A percentile compares a stretch with the other conserved stretches of the same genome.
phyloP scores from a whole-genome alignment of 2,797 vertebrate genomes.

The Decapterus maruadsi region DNA sequence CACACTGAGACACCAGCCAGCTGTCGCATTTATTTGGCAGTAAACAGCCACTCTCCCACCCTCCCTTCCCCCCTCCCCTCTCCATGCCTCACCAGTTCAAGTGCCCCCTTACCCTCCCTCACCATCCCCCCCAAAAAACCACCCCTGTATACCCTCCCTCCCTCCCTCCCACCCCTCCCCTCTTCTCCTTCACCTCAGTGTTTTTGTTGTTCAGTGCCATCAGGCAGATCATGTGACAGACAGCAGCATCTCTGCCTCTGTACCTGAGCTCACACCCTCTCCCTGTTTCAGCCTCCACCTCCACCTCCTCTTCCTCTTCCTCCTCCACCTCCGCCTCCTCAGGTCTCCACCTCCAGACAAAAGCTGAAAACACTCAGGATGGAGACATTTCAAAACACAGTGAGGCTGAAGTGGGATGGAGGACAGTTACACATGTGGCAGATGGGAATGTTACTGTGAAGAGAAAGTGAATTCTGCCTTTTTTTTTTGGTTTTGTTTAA shows the following conservation, averaged over 20 bases:
- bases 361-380: too few relatives aligned
- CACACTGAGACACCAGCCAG: constrained; percentile 25
- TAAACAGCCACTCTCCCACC: constrained; percentile 8
- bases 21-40: constrained; percentile 35
- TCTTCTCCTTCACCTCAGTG: not conserved
- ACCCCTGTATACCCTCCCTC: constrained; percentile 9
- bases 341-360: too few relatives aligned
- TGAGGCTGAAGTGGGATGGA: too few relatives aligned
- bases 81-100: constrained; percentile 37
- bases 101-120: constrained; percentile 13
- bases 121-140: constrained; percentile 27
- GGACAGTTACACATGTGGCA: too few relatives aligned
- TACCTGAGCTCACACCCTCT: not conserved
- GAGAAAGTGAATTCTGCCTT: too few relatives aligned
- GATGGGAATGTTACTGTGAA: too few relatives aligned
- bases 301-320: too few relatives aligned
- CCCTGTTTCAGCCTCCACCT: too few relatives aligned
- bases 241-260: constrained; percentile 5
- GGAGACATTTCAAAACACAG: too few relatives aligned
- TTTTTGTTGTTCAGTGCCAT: constrained; percentile 36
- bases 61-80: too few relatives aligned
- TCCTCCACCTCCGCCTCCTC: too few relatives aligned
- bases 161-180: not conserved
- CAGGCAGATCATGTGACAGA: constrained; percentile 49
- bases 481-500: too few relatives aligned